Evolutionary conservation across 1,140 invertebrate species (phyloP).

Genomic region (Drosophila kurseongensis): DNA sequence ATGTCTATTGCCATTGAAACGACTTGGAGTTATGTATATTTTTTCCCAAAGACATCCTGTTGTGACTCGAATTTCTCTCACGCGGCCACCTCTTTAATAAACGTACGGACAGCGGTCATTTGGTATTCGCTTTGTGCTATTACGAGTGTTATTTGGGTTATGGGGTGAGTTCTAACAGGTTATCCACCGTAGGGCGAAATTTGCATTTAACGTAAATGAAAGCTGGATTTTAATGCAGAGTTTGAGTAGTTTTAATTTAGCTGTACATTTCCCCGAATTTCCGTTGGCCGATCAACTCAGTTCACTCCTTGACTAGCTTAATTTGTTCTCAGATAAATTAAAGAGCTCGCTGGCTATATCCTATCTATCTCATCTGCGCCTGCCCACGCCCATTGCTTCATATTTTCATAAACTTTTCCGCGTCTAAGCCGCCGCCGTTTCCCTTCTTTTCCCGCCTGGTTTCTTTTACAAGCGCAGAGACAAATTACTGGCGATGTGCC

Average conservation of each 20-base stretch:
- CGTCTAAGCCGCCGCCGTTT: slow-evolving; percentile 42
- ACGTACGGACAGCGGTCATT: slow-evolving; percentile 50
- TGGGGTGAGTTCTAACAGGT: slow-evolving; percentile 42
- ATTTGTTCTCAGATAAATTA: slow-evolving; percentile 62
- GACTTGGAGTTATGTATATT: too few relatives aligned
- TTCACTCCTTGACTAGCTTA: slow-evolving; percentile 8
- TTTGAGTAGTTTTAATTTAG: slow-evolving; percentile 19
- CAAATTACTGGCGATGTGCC: slow-evolving; percentile 72
- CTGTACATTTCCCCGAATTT: slow-evolving; percentile 22
- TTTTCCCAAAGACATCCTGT: not conserved
- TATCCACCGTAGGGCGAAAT: slow-evolving; percentile 34
- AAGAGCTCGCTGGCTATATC: slow-evolving; percentile 23
- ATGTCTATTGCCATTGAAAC: too few relatives aligned
- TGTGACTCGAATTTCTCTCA: not conserved
- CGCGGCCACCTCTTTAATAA: not conserved
- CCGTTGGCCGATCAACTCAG: slow-evolving; percentile 1
- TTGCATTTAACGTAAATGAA: slow-evolving; percentile 39
- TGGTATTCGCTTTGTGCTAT: slow-evolving; percentile 65
- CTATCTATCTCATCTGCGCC: slow-evolving; percentile 35
- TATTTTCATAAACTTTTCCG: slow-evolving; percentile 62
- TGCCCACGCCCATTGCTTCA: slow-evolving; percentile 68
- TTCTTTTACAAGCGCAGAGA: slow-evolving; percentile 77
- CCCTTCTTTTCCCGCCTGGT: slow-evolving; percentile 5
- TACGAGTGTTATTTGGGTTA: slow-evolving; percentile 55
- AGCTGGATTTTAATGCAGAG: slow-evolving; percentile 27